These are phyloP conservation scores for Acanthopagrus latus DNA, from an alignment of 2,797 vertebrate genomes.

Conservation along the genomic window DNA sequence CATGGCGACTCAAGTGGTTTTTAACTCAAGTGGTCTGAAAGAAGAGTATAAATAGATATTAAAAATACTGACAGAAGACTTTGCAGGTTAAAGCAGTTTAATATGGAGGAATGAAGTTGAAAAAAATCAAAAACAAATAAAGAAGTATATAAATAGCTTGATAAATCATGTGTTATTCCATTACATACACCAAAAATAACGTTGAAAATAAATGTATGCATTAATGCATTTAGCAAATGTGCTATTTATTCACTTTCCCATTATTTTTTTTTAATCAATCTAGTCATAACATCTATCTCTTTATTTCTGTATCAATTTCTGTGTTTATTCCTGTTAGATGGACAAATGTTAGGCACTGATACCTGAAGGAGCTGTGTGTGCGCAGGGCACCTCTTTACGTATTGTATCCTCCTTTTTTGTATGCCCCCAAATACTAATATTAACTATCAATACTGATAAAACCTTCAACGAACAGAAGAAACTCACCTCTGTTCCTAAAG, in stretches of 20 bases:
- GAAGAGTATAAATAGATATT: not conserved
- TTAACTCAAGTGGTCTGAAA: slow-evolving; percentile 52
- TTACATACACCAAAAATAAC: too few species aligned
- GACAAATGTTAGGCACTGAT: not conserved
- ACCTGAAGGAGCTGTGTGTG: not conserved
- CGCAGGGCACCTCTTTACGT: not conserved
- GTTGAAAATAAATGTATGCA: too few species aligned
- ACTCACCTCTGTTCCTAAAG: not conserved
- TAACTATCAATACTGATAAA: not conserved
- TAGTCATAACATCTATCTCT: too few species aligned
- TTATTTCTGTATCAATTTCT: too few species aligned
- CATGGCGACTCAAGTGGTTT: slow-evolving; percentile 60
- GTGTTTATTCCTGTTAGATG: not conserved
- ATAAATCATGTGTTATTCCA: too few species aligned
- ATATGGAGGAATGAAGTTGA: too few species aligned
- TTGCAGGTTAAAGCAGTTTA: not conserved
- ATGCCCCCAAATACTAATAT: not conserved
- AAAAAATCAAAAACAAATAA: too few species aligned
- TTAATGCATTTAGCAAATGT: too few species aligned
- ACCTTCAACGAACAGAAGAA: not conserved
- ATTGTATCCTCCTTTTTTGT: not conserved
- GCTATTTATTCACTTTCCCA: too few species aligned
- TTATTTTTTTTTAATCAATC: too few species aligned
- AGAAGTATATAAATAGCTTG: too few species aligned
- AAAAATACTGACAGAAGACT: not conserved